Evolutionary conservation across 2,797 vertebrate species (phyloP).

Genomic region (Apogon hyalosoma): DNA sequence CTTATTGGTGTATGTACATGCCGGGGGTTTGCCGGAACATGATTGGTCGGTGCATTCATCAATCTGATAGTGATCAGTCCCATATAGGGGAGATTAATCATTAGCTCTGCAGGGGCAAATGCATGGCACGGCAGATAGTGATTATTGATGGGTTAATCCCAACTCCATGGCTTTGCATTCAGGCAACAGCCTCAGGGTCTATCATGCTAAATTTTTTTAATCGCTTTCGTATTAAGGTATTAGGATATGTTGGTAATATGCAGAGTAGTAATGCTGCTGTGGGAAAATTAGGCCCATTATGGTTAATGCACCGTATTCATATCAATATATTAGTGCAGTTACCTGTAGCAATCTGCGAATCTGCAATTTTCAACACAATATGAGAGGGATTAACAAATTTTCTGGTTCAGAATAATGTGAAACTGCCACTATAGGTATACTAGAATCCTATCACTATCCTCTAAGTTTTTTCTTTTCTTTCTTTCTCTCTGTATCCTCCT

Average conservation of each 20-base stretch:
- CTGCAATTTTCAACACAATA: slow-evolving; percentile 50
- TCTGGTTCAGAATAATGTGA: slow-evolving; percentile 45
- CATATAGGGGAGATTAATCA: slow-evolving; percentile 97
- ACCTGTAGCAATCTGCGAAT: slow-evolving; percentile 46
- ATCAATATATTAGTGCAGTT: slow-evolving; percentile 48
- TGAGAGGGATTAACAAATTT: slow-evolving; percentile 43
- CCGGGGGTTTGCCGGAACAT: slow-evolving; percentile 93
- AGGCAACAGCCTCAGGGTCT: slow-evolving; percentile 77
- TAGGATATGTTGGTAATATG: slow-evolving; percentile 66
- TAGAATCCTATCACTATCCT: slow-evolving; percentile 47
- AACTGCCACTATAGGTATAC: slow-evolving; percentile 46
- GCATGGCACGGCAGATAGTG: slow-evolving; percentile 97
- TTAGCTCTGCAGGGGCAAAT: slow-evolving; percentile 93
- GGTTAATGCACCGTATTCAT: slow-evolving; percentile 64
- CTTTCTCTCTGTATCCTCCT: slow-evolving; percentile 18
- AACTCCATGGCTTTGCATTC: slow-evolving; percentile 90
- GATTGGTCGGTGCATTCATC: slow-evolving; percentile 99
- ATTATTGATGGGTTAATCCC: slow-evolving; percentile 99
- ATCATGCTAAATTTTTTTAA: slow-evolving; percentile 68
- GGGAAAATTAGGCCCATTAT: slow-evolving; percentile 66
- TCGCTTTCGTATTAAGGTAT: slow-evolving; percentile 68
- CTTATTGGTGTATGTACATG: slow-evolving; percentile 97
- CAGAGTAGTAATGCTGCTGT: slow-evolving; percentile 49
- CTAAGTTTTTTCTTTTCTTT: slow-evolving; percentile 48
- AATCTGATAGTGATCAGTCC: slow-evolving; percentile 98